Conservation (phyloP, 2,797 vertebrate species). For the Sebastes elongatus region DNA sequence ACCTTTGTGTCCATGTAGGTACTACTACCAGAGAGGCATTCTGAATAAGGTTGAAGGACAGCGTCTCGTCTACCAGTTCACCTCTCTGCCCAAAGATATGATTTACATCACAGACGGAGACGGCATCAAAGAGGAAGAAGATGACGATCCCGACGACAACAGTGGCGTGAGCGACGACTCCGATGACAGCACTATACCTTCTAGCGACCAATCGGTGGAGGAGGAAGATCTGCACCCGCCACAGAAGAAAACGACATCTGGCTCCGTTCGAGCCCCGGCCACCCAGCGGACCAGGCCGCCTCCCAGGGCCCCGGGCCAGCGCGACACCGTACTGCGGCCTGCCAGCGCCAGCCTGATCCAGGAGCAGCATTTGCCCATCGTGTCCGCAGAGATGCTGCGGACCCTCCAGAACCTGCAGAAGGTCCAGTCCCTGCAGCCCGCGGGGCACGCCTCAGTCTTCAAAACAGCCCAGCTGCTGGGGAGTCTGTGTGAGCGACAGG, state of each 20-base stretch:
- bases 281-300: constrained; percentile 54
- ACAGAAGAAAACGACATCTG: constrained; percentile 68
- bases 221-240: constrained; percentile 65
- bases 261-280: constrained; percentile 65
- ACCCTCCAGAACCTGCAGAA: constrained; percentile 89
- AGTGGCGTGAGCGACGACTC: constrained; percentile 84
- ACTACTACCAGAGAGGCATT: constrained; percentile 99
- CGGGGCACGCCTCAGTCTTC: constrained; percentile 90
- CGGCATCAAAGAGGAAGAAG: constrained; percentile 67
- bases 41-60: constrained; percentile 98
- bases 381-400: constrained; percentile 91
- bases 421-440: constrained; percentile 83
- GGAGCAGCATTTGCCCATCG: constrained; percentile 86
- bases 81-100: constrained; percentile 95
- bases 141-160: constrained; percentile 41
- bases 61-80: constrained; percentile 97
- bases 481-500: constrained; percentile 84
- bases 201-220: constrained; percentile 80
- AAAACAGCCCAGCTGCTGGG: constrained; percentile 93
- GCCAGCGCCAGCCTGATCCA: constrained; percentile 83
- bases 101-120: constrained; percentile 91
- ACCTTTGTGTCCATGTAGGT: constrained; percentile 78
- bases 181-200: constrained; percentile 67
- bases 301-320: constrained; percentile 36
- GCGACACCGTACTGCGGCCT: constrained; percentile 72